Evolutionary conservation across 2,888 invertebrate genomes (phyloP).

Genomic region (Apodemia mormo): DNA sequence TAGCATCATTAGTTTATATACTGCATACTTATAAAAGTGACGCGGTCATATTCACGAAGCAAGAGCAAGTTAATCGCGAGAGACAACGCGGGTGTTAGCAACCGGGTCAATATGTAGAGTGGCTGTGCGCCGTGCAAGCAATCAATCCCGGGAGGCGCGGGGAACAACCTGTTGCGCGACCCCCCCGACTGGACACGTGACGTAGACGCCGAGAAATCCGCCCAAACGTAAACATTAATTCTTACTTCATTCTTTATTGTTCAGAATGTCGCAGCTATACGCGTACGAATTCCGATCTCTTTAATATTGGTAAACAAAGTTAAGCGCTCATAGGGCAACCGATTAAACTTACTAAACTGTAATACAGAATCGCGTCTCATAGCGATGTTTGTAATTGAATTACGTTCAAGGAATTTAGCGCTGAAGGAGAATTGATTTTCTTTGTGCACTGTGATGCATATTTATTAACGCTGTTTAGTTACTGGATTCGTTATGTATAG

Average conservation of each 20-base stretch:
- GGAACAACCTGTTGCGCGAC: constrained; percentile 70
- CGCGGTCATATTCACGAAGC: constrained; percentile 51
- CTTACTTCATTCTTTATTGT: constrained; percentile 80
- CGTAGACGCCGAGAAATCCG: constrained; percentile 77
- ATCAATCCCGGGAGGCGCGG: constrained; percentile 69
- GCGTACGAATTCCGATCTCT: constrained; percentile 70
- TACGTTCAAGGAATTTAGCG: constrained; percentile 59
- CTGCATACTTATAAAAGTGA: constrained; percentile 29
- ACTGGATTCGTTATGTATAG: background rate
- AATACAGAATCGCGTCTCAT: constrained; percentile 23
- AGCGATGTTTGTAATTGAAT: constrained; percentile 62
- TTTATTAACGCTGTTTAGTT: constrained; percentile 20
- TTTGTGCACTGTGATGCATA: constrained; percentile 25
- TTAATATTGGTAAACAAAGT: constrained; percentile 76
- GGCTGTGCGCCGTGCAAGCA: constrained; percentile 73
- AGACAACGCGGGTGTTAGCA: constrained; percentile 71
- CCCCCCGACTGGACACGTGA: constrained; percentile 69
- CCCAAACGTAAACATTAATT: constrained; percentile 82
- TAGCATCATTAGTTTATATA: constrained; percentile 17
- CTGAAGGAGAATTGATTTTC: constrained; percentile 42
- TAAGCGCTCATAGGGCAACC: constrained; percentile 43
- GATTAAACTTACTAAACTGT: constrained; percentile 31
- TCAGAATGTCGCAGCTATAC: constrained; percentile 71
- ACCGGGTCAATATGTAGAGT: constrained; percentile 81
- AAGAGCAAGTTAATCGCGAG: constrained; percentile 63